Conservation (phyloP, 2,797 vertebrate genomes). For the Hippopotamyrus pictus region DNA sequence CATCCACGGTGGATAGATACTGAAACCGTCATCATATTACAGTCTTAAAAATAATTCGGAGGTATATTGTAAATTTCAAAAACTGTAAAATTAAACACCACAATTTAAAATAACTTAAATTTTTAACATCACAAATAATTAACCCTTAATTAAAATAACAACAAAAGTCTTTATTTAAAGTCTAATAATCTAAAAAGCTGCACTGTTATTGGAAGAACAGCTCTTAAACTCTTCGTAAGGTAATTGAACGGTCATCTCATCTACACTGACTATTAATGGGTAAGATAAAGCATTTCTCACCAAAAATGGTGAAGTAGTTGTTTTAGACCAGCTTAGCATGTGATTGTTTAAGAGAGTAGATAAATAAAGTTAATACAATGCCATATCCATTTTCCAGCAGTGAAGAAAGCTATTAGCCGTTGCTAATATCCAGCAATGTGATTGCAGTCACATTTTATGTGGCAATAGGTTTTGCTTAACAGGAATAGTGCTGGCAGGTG, state of each 20-base stretch:
- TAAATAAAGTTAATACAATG: slow-evolving; percentile 55
- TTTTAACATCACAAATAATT: not conserved
- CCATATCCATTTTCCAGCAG: slow-evolving; percentile 54
- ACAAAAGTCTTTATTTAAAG: not conserved
- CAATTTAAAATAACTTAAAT: not conserved
- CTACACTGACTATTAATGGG: not conserved
- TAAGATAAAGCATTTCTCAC: not conserved
- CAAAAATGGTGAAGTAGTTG: not conserved
- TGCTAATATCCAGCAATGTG: slow-evolving; percentile 55
- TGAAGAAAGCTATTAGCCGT: slow-evolving; percentile 34
- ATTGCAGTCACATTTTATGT: slow-evolving; percentile 56
- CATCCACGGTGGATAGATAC: not conserved
- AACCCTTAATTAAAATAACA: not conserved
- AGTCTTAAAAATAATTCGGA: not conserved
- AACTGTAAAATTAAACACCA: not conserved
- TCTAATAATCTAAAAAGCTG: not conserved
- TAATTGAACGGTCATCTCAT: not conserved
- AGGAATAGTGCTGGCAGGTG: not conserved
- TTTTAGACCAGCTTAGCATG: slow-evolving; percentile 12
- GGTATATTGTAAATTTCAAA: not conserved
- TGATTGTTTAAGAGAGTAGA: slow-evolving; percentile 54
- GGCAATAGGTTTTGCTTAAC: slow-evolving; percentile 41
- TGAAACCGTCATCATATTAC: not conserved
- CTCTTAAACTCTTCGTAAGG: not conserved
- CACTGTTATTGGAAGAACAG: not conserved